phyloP scores from a whole-genome alignment of 2,113 vertebrate genomes.

The Salvelinus alpinus region DNA sequence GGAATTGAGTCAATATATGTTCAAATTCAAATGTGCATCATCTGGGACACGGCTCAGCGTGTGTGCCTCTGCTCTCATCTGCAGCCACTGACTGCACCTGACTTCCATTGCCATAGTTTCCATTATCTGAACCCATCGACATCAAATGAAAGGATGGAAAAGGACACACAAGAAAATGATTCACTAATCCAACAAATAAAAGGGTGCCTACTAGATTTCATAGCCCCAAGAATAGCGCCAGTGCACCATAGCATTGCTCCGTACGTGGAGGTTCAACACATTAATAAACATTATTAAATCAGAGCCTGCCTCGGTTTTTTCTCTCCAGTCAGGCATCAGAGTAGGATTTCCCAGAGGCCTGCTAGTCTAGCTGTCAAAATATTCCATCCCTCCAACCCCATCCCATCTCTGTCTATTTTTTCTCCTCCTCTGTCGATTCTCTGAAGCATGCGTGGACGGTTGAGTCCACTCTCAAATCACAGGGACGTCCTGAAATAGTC shows the following conservation, averaged over 20 bases:
- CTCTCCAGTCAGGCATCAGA: slow-evolving; percentile 23
- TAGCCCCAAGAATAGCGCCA: not conserved
- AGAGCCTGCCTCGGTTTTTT: slow-evolving; percentile 14
- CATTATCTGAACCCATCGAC: slow-evolving; percentile 45
- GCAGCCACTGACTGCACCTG: slow-evolving; percentile 39
- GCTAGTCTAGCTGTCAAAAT: slow-evolving; percentile 43
- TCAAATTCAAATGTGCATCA: slow-evolving; percentile 61
- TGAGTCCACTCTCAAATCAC: slow-evolving; percentile 63
- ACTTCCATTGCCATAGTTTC: slow-evolving; percentile 68
- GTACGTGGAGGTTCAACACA: slow-evolving; percentile 24
- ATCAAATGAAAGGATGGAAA: slow-evolving; percentile 38
- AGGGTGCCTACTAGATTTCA: slow-evolving; percentile 3
- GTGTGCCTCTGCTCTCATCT: slow-evolving; percentile 27
- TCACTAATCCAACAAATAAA: not conserved
- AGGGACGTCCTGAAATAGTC: slow-evolving; percentile 70
- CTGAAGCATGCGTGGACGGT: slow-evolving; percentile 52
- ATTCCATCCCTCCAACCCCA: slow-evolving; percentile 10
- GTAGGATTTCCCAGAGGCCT: slow-evolving; percentile 46
- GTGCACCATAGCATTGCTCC: slow-evolving; percentile 14
- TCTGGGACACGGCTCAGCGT: slow-evolving; percentile 58
- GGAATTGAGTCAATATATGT: slow-evolving; percentile 53
- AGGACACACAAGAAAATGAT: slow-evolving; percentile 32
- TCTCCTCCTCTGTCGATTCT: slow-evolving; percentile 35
- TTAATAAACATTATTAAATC: slow-evolving; percentile 40
- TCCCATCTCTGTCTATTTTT: slow-evolving; percentile 55